Base-by-base conservation (phyloP, 2,888 invertebrate genomes). In the Polydrusus cervinus region DNA sequence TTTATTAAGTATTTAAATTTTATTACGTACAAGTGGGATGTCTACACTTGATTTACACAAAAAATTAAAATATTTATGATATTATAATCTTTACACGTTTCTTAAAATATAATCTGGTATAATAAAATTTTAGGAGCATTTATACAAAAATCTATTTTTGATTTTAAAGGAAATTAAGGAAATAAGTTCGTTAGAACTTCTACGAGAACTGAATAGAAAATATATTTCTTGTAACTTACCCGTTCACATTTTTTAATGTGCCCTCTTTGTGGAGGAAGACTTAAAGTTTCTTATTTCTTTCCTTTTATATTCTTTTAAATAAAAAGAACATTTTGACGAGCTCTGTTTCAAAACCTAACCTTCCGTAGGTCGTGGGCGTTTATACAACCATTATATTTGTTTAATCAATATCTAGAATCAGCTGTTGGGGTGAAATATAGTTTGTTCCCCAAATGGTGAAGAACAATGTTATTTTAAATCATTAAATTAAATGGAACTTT, bases 321-420 rank as follows among this genome's bases (percentile, higher is more conserved):
- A 34, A 34, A 34, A 7, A 2, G 25, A 16, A 60, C 38, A 60
- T 60, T 38, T 60, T 60, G 57, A 38, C 8, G 7, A 11, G 18
- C 16, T 60, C 57, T 60, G 57, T 16, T 38, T 16, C 34, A 38
- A 60, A 60, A 60, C 57, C 57, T 60, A 38, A 60, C 57, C 57
- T 60, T 60, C 38, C 38, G 14, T n/a, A 60, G 38, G 57, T 60
- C 57, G 57, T 60, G 57, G 57, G 57, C 13, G 57, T 60, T 60
- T 60, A 60, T 38, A 60, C 57, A 60, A 60, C 57, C 57, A 38
- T 38, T 34, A 60, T 60, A 10, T 38, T 16, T 16, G 10, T 38
- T 40, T 60, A 60, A 60, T 60, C 57, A 60, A 60, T 60, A 60
- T 18, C 38, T 60, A 38, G 8, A 38, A 60, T 60, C 57, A 60